Base-by-base conservation (phyloP, 2,113 vertebrate species). In the Periophthalmodon schlosseri region DNA sequence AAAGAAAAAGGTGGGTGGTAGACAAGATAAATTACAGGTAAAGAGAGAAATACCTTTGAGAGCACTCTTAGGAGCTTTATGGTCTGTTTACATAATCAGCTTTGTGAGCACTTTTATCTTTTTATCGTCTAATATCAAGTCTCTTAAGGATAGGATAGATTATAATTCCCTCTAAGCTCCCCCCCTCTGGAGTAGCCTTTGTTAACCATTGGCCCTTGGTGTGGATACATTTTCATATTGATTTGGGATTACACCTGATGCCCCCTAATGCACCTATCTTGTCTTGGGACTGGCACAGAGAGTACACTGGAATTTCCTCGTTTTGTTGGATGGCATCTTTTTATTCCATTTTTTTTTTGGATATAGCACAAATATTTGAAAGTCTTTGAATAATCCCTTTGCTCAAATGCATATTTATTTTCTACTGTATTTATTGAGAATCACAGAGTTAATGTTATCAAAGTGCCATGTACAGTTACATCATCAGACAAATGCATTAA, bases 381-480 rank as follows among this genome's bases (percentile, higher is more conserved):
- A 28, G 58, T 36, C 46, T 6, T 21, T 24, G 21, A 85, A 24
- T 20, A 39, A 23, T 69, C 6, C 75, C 54, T 46, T 52, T 4
- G 12, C 70, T 69, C 70, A 68, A 23, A 75, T 71, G 18, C 63
- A 39, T 79, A 89, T 90, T 92, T 86, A 86, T 88, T 90, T 83
- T 74, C 60, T 61, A 61, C 72, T 91, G 16, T 84, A 90, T 88
- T 90, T 86, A 88, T 87, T 87, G 74, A 69, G 49, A 73, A 64
- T 78, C 80, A 66, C 77, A 12, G 64, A 68, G 69, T 81, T 83
- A 67, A 57, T 83, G 67, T 82, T 78, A 78, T 68, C 83, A 70
- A 84, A 85, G 79, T 88, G 76, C 84, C 84, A 86, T 88, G 85
- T 88, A 89, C 83, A 82, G 81, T 76, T 72, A 68, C 66, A 39